phyloP scores from a whole-genome alignment of 2,113 vertebrate genomes.

The Toxotes chatareus region DNA sequence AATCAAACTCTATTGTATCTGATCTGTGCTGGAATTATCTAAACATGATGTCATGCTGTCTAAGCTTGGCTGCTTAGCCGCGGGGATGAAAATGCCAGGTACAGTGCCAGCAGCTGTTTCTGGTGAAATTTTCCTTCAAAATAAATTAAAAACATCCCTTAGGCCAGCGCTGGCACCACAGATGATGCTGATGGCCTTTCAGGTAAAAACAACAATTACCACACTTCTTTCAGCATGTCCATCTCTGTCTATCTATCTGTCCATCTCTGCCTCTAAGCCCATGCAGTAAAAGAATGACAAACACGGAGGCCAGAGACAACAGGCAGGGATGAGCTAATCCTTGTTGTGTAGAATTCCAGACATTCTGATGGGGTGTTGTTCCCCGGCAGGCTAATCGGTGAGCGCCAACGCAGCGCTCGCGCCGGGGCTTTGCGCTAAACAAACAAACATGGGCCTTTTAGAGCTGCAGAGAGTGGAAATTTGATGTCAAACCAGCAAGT shows the following conservation, averaged over 20 bases:
- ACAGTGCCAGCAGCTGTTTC: conserved; percentile 50
- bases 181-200: conserved; percentile 17
- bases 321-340: conserved; percentile 82
- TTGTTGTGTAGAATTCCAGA: conserved; percentile 81
- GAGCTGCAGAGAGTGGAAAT: conserved; percentile 43
- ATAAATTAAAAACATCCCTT: not conserved
- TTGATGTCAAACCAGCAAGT: conserved; percentile 55
- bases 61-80: conserved; percentile 42
- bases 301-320: conserved; percentile 74
- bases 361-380: conserved; percentile 81
- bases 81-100: conserved; percentile 50
- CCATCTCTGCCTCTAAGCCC: conserved; percentile 62
- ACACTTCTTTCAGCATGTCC: conserved; percentile 21
- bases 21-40: conserved; percentile 39
- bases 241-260: conserved; percentile 30
- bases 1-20: conserved; percentile 21
- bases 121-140: conserved; percentile 18
- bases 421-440: conserved; percentile 67
- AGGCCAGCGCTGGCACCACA: not conserved
- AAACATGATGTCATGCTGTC: conserved; percentile 68
- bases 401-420: conserved; percentile 50
- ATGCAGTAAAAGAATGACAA: conserved; percentile 72
- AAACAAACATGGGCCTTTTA: conserved; percentile 68
- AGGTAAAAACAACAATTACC: not conserved
- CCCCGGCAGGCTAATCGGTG: conserved; percentile 62